Conservation (phyloP, 2,797 vertebrate species). For the Loris lydekkerianus region DNA sequence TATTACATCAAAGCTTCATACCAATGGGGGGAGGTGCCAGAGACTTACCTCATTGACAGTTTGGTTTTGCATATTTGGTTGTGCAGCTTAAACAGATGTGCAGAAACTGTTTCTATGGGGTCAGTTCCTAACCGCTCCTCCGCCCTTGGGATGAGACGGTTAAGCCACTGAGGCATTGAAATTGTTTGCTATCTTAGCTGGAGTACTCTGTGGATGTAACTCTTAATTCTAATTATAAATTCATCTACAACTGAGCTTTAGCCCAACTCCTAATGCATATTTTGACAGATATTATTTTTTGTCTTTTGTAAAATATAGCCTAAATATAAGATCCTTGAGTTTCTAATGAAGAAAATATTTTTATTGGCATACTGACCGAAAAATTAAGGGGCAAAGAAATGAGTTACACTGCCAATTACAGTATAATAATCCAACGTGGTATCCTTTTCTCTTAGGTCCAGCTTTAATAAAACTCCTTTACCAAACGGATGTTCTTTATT, state of each 20-base stretch:
- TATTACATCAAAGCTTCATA: not conserved
- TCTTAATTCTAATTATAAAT: not conserved
- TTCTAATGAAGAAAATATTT: slow-evolving; percentile 8
- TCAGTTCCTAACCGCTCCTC: too few species aligned
- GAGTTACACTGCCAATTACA: not conserved
- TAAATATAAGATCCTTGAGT: not conserved
- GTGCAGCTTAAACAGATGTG: too few species aligned
- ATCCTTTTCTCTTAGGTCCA: not conserved
- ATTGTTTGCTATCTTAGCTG: not conserved
- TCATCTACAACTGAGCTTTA: not conserved
- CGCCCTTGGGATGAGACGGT: too few species aligned
- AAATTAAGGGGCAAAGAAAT: not conserved
- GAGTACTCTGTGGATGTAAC: not conserved
- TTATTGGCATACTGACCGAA: slow-evolving; percentile 9
- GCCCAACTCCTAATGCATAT: not conserved
- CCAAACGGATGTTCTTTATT: not conserved
- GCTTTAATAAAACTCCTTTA: not conserved
- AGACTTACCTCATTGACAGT: too few species aligned
- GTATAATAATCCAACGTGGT: not conserved
- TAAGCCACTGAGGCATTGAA: not conserved
- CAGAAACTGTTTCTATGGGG: too few species aligned
- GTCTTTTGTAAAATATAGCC: not conserved
- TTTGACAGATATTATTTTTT: not conserved
- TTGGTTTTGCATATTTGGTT: too few species aligned
- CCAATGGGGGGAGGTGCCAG: too few species aligned